Conservation (phyloP, 2,797 vertebrate genomes). For the Parotocinclus haroldoi region DNA sequence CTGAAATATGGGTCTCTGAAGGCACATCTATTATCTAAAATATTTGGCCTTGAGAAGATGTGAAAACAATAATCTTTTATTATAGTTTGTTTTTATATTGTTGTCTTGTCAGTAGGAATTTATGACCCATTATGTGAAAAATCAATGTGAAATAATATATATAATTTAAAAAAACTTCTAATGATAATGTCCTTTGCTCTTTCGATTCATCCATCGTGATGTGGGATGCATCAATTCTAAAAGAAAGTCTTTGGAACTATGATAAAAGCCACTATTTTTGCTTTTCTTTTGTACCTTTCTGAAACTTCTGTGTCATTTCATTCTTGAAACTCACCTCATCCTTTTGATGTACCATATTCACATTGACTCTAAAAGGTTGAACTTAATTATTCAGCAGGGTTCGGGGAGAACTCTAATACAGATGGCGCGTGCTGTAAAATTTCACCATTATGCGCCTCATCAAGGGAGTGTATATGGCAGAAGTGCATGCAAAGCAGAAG, state of each 20-base stretch:
- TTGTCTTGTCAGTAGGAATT: no score
- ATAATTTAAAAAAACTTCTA: no score
- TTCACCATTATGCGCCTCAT: constrained; percentile 47
- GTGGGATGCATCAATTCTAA: no score
- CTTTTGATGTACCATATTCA: constrained; percentile 36
- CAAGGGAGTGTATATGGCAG: constrained; percentile 45
- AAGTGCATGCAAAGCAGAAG: constrained; percentile 46
- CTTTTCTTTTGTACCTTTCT: constrained; percentile 24
- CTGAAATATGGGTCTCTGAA: no score
- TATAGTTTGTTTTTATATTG: no score
- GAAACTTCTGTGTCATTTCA: constrained; percentile 35
- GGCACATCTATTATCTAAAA: no score
- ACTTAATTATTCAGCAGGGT: constrained; percentile 49
- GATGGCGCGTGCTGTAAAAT: constrained; percentile 51
- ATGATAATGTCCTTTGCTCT: no score
- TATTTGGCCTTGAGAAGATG: no score
- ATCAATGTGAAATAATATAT: no score
- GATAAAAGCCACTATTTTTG: constrained; percentile 24
- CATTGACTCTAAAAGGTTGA: constrained; percentile 45
- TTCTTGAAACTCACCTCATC: constrained; percentile 41
- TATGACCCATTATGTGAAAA: no score
- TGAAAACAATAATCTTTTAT: no score
- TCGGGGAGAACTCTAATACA: constrained; percentile 48
- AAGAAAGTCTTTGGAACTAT: constrained; percentile 16
- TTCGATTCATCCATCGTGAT: no score